Conservation (phyloP, 2,797 vertebrate species). For the Phaenicophaeus curvirostris region DNA sequence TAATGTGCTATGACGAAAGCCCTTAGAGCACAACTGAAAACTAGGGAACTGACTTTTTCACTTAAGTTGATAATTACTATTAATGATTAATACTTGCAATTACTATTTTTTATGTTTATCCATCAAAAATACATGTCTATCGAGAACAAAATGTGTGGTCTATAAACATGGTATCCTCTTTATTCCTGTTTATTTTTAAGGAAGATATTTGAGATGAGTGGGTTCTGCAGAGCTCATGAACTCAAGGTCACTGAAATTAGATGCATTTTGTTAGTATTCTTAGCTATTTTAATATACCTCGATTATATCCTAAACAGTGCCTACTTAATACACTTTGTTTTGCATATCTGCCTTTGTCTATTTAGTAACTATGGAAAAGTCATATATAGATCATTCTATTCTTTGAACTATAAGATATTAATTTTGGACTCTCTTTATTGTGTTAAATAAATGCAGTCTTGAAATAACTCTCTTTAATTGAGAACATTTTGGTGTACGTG, state of each 20-base stretch:
- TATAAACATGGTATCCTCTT: neutral
- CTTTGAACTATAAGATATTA: neutral
- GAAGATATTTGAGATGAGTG: neutral
- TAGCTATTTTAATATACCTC: neutral
- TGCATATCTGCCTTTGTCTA: neutral
- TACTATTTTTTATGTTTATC: neutral
- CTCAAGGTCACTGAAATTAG: neutral
- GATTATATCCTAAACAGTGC: neutral
- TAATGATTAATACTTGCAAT: too few species aligned
- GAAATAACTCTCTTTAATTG: neutral
- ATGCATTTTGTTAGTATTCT: neutral
- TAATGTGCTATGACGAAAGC: neutral
- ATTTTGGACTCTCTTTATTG: neutral
- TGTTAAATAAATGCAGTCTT: neutral
- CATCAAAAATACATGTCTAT: neutral
- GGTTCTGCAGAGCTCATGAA: neutral
- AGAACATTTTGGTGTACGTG: neutral
- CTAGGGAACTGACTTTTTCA: neutral
- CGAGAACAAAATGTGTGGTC: neutral
- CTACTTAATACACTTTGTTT: neutral
- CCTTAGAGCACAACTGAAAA: neutral
- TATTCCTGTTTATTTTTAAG: neutral
- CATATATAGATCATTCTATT: neutral
- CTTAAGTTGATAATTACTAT: neutral
- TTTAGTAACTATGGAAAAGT: constrained; percentile 19